A percentile compares a stretch with the other conserved stretches of the same genome.
These are phyloP conservation scores for Neolamprologus kungweensis DNA, from an alignment of 2,113 vertebrate genomes.

Conservation along the genomic window DNA sequence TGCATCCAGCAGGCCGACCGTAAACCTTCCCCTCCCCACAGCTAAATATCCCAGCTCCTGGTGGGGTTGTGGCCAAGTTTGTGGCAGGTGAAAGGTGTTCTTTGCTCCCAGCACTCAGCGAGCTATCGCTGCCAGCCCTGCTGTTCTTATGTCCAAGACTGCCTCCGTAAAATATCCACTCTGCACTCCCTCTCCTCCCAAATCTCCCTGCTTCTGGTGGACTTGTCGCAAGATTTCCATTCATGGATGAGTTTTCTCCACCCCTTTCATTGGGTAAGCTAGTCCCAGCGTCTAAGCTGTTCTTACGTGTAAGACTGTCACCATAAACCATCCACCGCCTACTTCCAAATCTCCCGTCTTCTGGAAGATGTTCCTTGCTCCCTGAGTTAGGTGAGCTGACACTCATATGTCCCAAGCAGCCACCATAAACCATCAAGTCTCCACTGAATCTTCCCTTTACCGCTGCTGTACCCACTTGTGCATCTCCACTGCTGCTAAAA, in stretches of 20 bases:
- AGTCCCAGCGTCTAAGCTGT: background rate
- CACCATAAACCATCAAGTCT: background rate
- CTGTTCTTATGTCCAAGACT: background rate
- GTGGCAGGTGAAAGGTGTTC: background rate
- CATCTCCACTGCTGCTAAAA: background rate
- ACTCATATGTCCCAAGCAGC: background rate
- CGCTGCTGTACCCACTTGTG: background rate
- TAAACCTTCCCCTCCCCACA: background rate
- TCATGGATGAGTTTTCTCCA: background rate
- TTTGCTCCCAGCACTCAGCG: background rate
- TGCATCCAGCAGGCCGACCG: background rate
- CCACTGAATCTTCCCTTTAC: background rate
- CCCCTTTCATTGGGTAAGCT: background rate
- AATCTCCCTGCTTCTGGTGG: background rate
- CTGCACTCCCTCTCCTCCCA: background rate
- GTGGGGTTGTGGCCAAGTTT: background rate
- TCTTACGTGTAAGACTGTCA: background rate
- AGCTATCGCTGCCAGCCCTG: background rate
- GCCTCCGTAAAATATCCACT: background rate
- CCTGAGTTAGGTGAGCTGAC: background rate
- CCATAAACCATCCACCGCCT: background rate
- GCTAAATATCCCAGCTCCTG: background rate
- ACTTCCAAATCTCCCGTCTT: background rate
- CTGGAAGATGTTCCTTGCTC: background rate
- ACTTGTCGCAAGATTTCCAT: background rate